Percentiles rank a stretch among this genome's conserved stretches.
These are phyloP conservation scores for Nesidiocoris tenuis DNA, from an alignment of 2,888 invertebrate genomes.

Conservation along the genomic window DNA sequence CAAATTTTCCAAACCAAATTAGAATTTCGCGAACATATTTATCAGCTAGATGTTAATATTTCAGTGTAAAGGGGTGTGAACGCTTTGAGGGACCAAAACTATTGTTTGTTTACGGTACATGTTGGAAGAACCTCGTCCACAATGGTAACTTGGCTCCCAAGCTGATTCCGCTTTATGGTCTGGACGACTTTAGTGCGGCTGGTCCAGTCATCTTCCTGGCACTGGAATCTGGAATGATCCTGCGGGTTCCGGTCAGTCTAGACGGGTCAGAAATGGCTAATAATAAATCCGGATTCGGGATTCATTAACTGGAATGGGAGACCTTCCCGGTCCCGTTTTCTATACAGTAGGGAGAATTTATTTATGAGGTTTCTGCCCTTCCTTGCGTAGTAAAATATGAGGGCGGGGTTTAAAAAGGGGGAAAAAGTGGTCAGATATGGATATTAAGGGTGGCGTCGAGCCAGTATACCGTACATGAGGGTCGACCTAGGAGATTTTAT, in stretches of 20 bases:
- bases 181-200: not conserved
- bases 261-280: conserved; percentile 22
- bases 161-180: not conserved
- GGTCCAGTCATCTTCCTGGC: not conserved
- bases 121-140: not conserved
- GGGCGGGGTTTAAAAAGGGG: not conserved
- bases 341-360: not conserved
- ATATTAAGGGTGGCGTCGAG: conserved; percentile 31
- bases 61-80: no score
- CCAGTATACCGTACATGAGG: conserved; percentile 7
- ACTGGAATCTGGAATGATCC: not conserved
- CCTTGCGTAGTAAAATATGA: not conserved
- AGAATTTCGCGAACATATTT: no score
- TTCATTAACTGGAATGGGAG: conserved; percentile 30
- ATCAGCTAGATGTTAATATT: no score
- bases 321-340: not conserved
- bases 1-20: no score
- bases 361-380: not conserved
- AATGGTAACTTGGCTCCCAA: no score
- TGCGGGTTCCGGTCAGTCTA: conserved; percentile 31
- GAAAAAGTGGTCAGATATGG: conserved; percentile 13
- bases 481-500: not conserved
- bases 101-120: no score
- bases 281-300: conserved; percentile 30
- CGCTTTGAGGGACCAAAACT: no score